Percentiles rank a stretch among this genome's conserved stretches.
Evolutionary conservation across 2,113 vertebrate species (phyloP).

Genomic region (Todiramphus chloris): DNA sequence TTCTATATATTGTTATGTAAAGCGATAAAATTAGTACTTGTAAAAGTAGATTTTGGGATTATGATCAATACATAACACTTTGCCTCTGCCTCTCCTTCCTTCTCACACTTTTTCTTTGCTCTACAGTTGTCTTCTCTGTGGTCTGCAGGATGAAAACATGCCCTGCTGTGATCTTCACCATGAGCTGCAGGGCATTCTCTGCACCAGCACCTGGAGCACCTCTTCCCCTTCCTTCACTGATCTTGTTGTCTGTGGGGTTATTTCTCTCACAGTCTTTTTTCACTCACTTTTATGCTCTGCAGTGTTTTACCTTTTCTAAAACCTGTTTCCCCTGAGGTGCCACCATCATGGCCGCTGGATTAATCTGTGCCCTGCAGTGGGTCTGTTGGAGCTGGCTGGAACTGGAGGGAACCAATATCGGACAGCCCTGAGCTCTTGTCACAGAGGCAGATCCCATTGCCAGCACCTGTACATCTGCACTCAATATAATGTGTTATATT

Average conservation of each 20-base stretch:
- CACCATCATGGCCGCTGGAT: accelerated
- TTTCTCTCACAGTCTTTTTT: too few relatives aligned
- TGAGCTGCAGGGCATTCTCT: not conserved
- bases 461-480: accelerated
- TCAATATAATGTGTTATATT: not conserved
- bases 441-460: accelerated
- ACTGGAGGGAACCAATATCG: accelerated
- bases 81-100: not conserved
- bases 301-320: too few relatives aligned
- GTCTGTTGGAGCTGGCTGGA: accelerated
- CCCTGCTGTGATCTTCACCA: not conserved
- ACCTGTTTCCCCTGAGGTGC: accelerated
- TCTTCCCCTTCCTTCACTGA: too few relatives aligned
- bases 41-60: not conserved
- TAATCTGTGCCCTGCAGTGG: accelerated
- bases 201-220: too few relatives aligned
- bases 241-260: too few relatives aligned
- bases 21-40: not conserved
- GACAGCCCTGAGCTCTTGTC: accelerated
- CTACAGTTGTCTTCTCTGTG: accelerated
- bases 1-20: not conserved
- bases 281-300: not conserved
- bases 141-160: not conserved
- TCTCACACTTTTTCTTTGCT: not conserved
- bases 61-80: not conserved